Conservation (phyloP, 2,888 invertebrate species). For the Stenurella melanura region DNA sequence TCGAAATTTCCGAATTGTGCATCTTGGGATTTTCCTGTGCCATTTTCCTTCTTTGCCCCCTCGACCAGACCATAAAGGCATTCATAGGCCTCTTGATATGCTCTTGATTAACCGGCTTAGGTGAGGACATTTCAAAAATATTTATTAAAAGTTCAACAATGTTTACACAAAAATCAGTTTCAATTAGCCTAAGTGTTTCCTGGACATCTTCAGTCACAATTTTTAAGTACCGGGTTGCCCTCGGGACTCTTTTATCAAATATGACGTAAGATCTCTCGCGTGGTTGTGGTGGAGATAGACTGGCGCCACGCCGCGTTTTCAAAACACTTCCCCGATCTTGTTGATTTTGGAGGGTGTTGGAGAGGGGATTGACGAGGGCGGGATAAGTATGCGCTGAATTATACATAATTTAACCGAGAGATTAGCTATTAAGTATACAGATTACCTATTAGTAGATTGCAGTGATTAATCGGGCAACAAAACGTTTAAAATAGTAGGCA, state of each 20-base stretch:
- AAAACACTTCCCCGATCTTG: slow-evolving; percentile 62
- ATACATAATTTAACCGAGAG: slow-evolving; percentile 63
- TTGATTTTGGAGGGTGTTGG: slow-evolving; percentile 58
- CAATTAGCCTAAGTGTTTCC: not conserved
- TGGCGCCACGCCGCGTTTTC: slow-evolving; percentile 58
- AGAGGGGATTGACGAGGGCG: slow-evolving; percentile 60
- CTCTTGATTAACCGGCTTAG: slow-evolving; percentile 72
- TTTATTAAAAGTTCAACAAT: not conserved
- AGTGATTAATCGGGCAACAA: slow-evolving; percentile 20
- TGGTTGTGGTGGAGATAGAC: slow-evolving; percentile 51
- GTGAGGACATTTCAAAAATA: slow-evolving; percentile 60
- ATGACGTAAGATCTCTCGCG: slow-evolving; percentile 33
- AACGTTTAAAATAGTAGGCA: not conserved
- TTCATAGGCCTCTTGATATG: slow-evolving; percentile 88
- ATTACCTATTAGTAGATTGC: slow-evolving; percentile 51
- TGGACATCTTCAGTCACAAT: slow-evolving; percentile 14
- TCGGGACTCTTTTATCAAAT: slow-evolving; percentile 28
- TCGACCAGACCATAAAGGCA: slow-evolving; percentile 92
- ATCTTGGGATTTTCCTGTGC: slow-evolving; percentile 95
- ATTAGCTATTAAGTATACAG: slow-evolving; percentile 54
- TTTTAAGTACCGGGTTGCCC: not conserved
- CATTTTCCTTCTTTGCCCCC: slow-evolving; percentile 92
- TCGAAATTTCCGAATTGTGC: slow-evolving; percentile 95
- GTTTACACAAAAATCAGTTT: not conserved
- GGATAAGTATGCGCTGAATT: slow-evolving; percentile 64